phyloP scores from a whole-genome alignment of 2,888 invertebrate species.

The Ptycholaimellus sp. region DNA sequence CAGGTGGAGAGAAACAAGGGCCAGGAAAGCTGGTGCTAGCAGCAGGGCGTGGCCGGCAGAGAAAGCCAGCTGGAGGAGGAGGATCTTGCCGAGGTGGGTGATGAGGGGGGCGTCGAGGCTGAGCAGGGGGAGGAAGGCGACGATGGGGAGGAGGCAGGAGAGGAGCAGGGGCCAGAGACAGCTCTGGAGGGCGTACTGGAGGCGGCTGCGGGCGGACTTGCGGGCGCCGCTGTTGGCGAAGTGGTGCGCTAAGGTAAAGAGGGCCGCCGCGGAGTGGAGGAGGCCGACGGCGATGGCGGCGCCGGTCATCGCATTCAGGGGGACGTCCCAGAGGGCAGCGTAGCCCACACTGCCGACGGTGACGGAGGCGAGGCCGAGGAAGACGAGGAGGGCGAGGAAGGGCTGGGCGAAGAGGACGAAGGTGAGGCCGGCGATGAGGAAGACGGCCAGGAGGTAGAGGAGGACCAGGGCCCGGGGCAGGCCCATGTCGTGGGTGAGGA shows the following conservation, averaged over 20 bases:
- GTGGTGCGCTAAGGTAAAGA: conserved; percentile 18
- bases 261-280: conserved; percentile 14
- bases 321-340: conserved; percentile 14
- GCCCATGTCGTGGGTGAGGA: conserved; percentile 19
- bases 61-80: conserved; percentile 9
- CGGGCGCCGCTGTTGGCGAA: conserved; percentile 17
- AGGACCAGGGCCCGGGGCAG: too few relatives aligned
- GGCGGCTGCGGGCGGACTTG: conserved; percentile 11
- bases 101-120: conserved; percentile 15
- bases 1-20: conserved; percentile 15
- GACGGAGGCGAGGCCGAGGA: conserved; percentile 8
- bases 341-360: conserved; percentile 14
- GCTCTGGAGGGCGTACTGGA: conserved; percentile 21
- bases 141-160: conserved; percentile 11
- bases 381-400: conserved; percentile 13
- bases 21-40: conserved; percentile 16
- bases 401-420: conserved; percentile 10
- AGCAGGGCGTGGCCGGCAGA: conserved; percentile 13
- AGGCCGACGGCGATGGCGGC: conserved; percentile 13
- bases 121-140: conserved; percentile 14
- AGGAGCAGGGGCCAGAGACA: conserved; percentile 11
- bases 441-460: too few relatives aligned
- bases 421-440: too few relatives aligned
- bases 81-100: conserved; percentile 14
- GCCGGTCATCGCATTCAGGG: conserved; percentile 18